Evolutionary conservation across 2,113 vertebrate genomes (phyloP).

Genomic region (Pheucticus melanocephalus): DNA sequence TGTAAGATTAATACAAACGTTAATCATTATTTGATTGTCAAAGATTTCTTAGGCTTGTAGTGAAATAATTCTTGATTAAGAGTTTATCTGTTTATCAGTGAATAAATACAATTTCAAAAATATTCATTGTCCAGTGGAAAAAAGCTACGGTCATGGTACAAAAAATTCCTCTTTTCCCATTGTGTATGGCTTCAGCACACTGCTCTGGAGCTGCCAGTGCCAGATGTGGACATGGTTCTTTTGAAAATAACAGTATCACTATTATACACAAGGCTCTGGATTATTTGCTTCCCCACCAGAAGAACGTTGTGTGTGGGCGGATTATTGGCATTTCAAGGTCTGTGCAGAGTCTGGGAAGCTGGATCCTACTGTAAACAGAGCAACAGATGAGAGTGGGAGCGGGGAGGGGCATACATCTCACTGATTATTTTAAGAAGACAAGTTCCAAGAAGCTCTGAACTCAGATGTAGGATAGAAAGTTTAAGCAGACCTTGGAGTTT

Average conservation of each 20-base stretch:
- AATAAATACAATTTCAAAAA: slow-evolving; percentile 46
- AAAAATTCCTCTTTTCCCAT: slow-evolving; percentile 41
- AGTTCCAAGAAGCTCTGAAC: slow-evolving; percentile 60
- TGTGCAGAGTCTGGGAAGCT: slow-evolving; percentile 66
- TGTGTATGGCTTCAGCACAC: slow-evolving; percentile 30
- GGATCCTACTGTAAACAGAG: slow-evolving; percentile 69
- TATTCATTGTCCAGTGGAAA: slow-evolving; percentile 35
- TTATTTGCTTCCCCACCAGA: slow-evolving; percentile 63
- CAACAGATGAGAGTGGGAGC: slow-evolving; percentile 18
- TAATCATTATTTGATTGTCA: not conserved
- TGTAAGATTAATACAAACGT: not conserved
- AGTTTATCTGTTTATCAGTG: slow-evolving; percentile 49
- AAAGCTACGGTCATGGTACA: not conserved
- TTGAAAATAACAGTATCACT: slow-evolving; percentile 74
- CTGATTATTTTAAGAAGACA: slow-evolving; percentile 71
- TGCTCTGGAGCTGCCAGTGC: slow-evolving; percentile 52
- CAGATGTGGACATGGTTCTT: slow-evolving; percentile 76
- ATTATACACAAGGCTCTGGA: slow-evolving; percentile 53
- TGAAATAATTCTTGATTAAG: not conserved
- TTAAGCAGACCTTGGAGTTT: slow-evolving; percentile 21
- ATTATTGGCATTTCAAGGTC: slow-evolving; percentile 73
- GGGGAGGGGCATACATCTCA: slow-evolving; percentile 13
- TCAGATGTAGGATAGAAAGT: slow-evolving; percentile 1
- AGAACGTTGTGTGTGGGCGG: slow-evolving; percentile 54
- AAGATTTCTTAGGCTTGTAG: not conserved